Evolutionary conservation across 2,888 invertebrate species (phyloP).

Genomic region (Torymus aiolomorphi): DNA sequence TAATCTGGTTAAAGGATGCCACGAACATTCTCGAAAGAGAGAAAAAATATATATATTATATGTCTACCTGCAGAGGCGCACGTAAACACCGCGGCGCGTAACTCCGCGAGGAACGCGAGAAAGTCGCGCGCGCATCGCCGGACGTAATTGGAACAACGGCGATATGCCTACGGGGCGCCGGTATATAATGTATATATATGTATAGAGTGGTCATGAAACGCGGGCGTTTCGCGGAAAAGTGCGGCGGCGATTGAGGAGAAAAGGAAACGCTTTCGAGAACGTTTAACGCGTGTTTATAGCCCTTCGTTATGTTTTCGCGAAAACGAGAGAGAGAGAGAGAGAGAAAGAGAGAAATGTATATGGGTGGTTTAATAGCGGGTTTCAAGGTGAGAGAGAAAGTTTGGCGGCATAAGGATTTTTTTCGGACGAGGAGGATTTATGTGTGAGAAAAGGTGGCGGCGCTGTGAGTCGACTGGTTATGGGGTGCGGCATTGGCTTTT

Average conservation of each 20-base stretch:
- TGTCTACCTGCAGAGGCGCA: too few relatives aligned
- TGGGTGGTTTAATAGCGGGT: too few relatives aligned
- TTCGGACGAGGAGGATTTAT: too few relatives aligned
- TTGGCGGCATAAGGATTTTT: neutral
- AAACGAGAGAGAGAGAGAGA: neutral
- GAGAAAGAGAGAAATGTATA: neutral
- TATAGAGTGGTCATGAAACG: too few relatives aligned
- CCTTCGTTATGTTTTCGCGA: neutral
- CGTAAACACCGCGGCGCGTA: neutral
- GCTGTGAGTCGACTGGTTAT: too few relatives aligned
- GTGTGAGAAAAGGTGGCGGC: too few relatives aligned
- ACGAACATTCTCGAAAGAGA: too few relatives aligned
- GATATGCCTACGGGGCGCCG: too few relatives aligned
- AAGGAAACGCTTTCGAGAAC: neutral
- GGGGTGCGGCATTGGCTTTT: too few relatives aligned
- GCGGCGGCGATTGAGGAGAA: neutral
- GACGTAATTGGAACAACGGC: slow-evolving; percentile 47
- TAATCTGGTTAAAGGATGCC: too few relatives aligned
- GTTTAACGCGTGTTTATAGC: neutral
- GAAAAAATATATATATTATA: too few relatives aligned
- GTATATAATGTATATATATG: too few relatives aligned
- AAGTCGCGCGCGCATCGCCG: slow-evolving; percentile 14
- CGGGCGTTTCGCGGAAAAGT: slow-evolving; percentile 42
- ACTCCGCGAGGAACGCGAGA: neutral
- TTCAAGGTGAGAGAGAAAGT: neutral